phyloP scores from a whole-genome alignment of 2,888 invertebrate species.

The Diarsia rubi region DNA sequence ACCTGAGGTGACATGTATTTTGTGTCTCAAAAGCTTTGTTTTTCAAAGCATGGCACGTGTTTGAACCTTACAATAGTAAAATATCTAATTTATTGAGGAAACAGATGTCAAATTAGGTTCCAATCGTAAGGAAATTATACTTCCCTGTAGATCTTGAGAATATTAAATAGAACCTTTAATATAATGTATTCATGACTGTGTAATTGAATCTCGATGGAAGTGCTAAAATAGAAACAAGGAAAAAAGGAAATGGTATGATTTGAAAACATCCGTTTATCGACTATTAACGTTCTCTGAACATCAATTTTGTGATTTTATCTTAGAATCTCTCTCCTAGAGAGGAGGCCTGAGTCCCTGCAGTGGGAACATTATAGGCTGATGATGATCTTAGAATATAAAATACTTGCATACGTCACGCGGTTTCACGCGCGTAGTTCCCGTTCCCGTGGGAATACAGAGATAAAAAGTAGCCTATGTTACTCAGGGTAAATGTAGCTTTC shows the following conservation, averaged over 20 bases:
- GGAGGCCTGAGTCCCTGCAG: too few species aligned
- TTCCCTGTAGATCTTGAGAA: conserved; percentile 58
- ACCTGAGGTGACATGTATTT: background rate
- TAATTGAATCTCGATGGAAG: conserved; percentile 15
- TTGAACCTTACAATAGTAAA: conserved; percentile 29
- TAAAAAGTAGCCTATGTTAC: too few species aligned
- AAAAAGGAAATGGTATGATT: conserved; percentile 29
- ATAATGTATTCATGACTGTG: conserved; percentile 40
- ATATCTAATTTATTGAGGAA: conserved; percentile 50
- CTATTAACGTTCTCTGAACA: background rate
- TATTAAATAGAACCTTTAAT: conserved; percentile 48
- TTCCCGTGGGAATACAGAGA: too few species aligned
- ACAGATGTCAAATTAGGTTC: conserved; percentile 48
- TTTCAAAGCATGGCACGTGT: conserved; percentile 14
- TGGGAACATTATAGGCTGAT: too few species aligned
- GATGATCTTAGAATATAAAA: too few species aligned
- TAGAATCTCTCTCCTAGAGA: too few species aligned
- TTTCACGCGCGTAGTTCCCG: too few species aligned
- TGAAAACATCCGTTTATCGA: conserved; percentile 13
- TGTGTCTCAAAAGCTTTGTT: background rate
- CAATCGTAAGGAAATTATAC: conserved; percentile 52
- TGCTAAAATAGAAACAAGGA: conserved; percentile 40
- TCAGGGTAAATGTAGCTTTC: too few species aligned
- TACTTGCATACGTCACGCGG: too few species aligned
- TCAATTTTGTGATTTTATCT: background rate